Conservation (phyloP, 2,888 invertebrate genomes). For the Cosmopolites sordidus region DNA sequence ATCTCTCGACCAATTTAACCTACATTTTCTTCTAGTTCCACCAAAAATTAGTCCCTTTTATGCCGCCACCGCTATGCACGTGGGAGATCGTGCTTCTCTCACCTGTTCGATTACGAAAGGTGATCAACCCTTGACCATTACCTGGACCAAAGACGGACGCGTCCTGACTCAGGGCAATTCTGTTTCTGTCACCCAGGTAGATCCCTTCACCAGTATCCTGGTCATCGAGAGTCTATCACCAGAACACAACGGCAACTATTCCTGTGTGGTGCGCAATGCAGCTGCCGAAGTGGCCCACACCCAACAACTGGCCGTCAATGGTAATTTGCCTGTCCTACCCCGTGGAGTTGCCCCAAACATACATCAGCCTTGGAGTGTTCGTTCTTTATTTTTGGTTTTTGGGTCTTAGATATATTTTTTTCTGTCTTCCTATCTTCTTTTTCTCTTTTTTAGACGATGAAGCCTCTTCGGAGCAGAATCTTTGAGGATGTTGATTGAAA, state of each 20-base stretch:
- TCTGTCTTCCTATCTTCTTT: slow-evolving; percentile 56
- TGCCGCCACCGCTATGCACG: slow-evolving; percentile 64
- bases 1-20: background rate
- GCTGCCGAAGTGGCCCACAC: slow-evolving; percentile 71
- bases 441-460: slow-evolving; percentile 36
- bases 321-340: slow-evolving; percentile 52
- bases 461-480: no score
- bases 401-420: slow-evolving; percentile 49
- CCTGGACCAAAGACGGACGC: slow-evolving; percentile 72
- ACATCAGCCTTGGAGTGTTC: slow-evolving; percentile 1
- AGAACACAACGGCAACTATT: slow-evolving; percentile 74
- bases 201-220: slow-evolving; percentile 73
- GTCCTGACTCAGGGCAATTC: slow-evolving; percentile 61
- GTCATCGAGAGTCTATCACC: slow-evolving; percentile 71
- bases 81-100: slow-evolving; percentile 68
- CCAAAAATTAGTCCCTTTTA: slow-evolving; percentile 73
- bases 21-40: slow-evolving; percentile 56
- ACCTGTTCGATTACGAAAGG: slow-evolving; percentile 74
- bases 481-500: no score
- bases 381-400: slow-evolving; percentile 26
- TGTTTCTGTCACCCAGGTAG: slow-evolving; percentile 64
- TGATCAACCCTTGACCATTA: slow-evolving; percentile 69
- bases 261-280: slow-evolving; percentile 68
- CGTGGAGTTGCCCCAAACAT: background rate
- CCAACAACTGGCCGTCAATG: slow-evolving; percentile 71